A percentile compares a stretch with the other conserved stretches of the same genome.
These are phyloP conservation scores for Molothrus aeneus DNA, from an alignment of 2,797 vertebrate species.

Conservation along the genomic window DNA sequence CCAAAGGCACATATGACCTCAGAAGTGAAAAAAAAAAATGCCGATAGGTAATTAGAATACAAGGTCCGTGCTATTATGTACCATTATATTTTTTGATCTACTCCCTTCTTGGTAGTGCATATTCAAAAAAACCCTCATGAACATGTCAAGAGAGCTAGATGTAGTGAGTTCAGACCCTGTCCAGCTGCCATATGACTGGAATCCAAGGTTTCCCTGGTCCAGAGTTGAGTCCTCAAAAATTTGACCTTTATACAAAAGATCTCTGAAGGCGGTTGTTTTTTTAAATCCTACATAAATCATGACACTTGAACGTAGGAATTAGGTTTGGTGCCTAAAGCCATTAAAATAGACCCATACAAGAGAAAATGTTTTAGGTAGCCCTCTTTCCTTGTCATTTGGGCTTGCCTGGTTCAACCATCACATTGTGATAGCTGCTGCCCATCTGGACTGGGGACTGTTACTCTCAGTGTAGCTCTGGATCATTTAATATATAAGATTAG, in stretches of 20 bases:
- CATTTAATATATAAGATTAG: neutral
- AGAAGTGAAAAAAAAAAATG: neutral
- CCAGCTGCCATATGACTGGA: neutral
- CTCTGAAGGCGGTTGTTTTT: neutral
- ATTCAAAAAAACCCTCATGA: neutral
- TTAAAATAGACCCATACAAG: neutral
- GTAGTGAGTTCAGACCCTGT: neutral
- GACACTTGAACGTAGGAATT: neutral
- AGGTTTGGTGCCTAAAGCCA: neutral
- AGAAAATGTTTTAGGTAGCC: neutral
- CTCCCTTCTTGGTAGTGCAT: neutral
- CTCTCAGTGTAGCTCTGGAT: neutral
- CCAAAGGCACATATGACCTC: neutral
- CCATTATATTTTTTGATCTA: neutral
- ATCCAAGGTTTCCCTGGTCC: neutral
- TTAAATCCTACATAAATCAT: neutral
- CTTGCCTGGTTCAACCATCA: neutral
- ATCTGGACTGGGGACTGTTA: too few relatives aligned
- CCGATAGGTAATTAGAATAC: neutral
- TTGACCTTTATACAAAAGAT: neutral
- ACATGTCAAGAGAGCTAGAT: neutral
- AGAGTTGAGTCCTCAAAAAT: neutral
- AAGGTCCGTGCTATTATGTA: neutral
- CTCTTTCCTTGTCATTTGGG: neutral
- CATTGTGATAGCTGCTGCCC: neutral